A percentile compares a stretch with the other conserved stretches of the same genome.
phyloP scores from a whole-genome alignment of 1,140 invertebrate species.

The Drosophila paulistorum region DNA sequence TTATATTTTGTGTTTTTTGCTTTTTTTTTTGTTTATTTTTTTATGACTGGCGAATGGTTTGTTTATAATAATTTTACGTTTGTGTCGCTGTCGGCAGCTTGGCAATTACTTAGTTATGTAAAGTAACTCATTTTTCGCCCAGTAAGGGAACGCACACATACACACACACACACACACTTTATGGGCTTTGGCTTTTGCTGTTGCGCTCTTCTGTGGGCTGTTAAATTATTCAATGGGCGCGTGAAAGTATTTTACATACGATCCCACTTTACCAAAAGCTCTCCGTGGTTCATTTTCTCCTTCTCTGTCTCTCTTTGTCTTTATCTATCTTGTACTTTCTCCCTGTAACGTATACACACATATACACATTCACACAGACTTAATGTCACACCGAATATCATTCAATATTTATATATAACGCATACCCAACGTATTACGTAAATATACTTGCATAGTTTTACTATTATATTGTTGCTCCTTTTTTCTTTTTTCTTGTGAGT shows the following conservation, averaged over 20 bases:
- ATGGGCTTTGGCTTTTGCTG: constrained; percentile 1
- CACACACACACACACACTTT: constrained; percentile 2
- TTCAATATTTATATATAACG: constrained; percentile 62
- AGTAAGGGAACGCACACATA: constrained; percentile 4
- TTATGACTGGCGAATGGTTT: constrained; percentile 59
- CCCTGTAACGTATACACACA: constrained; percentile 12
- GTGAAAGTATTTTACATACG: constrained; percentile 62
- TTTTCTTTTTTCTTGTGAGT: constrained; percentile 31
- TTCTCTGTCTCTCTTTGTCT: not conserved
- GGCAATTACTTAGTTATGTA: constrained; percentile 63
- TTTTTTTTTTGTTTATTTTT: constrained; percentile 18
- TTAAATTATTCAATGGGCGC: constrained; percentile 61
- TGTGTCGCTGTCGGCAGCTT: constrained; percentile 51
- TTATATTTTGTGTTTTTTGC: not conserved
- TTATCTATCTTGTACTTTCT: not conserved
- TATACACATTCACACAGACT: constrained; percentile 7
- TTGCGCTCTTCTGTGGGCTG: constrained; percentile 30
- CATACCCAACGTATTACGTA: constrained; percentile 31
- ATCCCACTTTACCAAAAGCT: constrained; percentile 48
- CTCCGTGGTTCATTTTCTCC: not conserved
- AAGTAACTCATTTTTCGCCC: constrained; percentile 58
- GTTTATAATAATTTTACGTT: constrained; percentile 64
- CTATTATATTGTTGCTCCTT: not conserved
- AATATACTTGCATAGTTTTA: not conserved
- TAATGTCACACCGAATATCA: constrained; percentile 60